These are phyloP conservation scores for Neosilurus hyrtlii DNA, from an alignment of 2,797 vertebrate genomes.

Conservation along the genomic window DNA sequence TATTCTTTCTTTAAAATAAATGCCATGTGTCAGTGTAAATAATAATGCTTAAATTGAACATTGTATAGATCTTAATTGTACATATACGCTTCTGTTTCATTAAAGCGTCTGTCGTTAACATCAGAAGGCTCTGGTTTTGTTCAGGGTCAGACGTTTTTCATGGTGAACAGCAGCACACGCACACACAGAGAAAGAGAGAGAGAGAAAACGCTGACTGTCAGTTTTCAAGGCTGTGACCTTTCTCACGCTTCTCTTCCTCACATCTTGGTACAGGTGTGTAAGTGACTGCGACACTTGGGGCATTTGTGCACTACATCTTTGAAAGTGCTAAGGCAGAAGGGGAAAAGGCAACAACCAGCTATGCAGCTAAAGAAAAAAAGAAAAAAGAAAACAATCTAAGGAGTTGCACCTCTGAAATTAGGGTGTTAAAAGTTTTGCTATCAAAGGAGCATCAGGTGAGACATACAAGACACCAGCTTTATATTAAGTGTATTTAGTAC, in stretches of 20 bases:
- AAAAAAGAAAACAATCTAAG: conserved; percentile 1
- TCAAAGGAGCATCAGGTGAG: neutral
- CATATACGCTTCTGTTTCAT: conserved; percentile 78
- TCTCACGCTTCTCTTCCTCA: conserved; percentile 46
- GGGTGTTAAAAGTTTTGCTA: neutral
- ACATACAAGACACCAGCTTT: neutral
- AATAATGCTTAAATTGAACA: conserved; percentile 57
- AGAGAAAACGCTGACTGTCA: neutral
- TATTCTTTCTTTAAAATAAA: conserved; percentile 70
- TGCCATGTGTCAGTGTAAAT: conserved; percentile 78
- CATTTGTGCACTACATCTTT: conserved; percentile 68
- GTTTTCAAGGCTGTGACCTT: neutral
- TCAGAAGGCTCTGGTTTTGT: neutral
- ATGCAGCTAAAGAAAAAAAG: conserved; percentile 58
- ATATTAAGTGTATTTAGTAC: neutral
- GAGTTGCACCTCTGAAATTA: neutral
- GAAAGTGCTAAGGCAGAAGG: conserved; percentile 63
- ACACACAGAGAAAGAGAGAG: neutral
- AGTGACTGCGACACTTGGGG: conserved; percentile 65
- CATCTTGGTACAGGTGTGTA: conserved; percentile 59
- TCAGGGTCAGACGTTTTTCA: neutral
- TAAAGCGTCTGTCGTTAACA: conserved; percentile 67
- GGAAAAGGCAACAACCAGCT: conserved; percentile 73
- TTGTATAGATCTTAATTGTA: conserved; percentile 76
- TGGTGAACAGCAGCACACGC: neutral